A percentile compares a stretch with the other conserved stretches of the same genome.
Conservation (phyloP, 2,888 invertebrate species). For the Drosophila maculinotata region DNA sequence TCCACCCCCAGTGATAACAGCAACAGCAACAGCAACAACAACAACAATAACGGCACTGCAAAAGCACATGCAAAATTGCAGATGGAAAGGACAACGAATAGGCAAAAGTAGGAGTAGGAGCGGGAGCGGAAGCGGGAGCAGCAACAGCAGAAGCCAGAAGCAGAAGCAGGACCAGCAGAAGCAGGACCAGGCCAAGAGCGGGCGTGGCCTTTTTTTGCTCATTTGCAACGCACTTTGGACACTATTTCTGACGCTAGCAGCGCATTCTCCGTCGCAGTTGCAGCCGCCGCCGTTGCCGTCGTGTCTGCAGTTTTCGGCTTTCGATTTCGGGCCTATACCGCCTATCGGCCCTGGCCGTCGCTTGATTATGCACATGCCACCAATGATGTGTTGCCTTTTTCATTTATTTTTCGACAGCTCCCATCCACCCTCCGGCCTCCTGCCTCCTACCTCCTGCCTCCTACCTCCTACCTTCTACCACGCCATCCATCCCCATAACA, state of each 20-base stretch:
- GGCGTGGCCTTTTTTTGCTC: slow-evolving; percentile 84
- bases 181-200: slow-evolving; percentile 51
- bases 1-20: slow-evolving; percentile 15
- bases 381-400: slow-evolving; percentile 77
- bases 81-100: slow-evolving; percentile 28
- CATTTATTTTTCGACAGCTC: slow-evolving; percentile 68
- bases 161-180: slow-evolving; percentile 1
- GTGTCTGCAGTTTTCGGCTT: slow-evolving; percentile 61
- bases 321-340: slow-evolving; percentile 61
- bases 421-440: slow-evolving; percentile 1
- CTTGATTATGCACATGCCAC: slow-evolving; percentile 80
- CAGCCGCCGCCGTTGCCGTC: slow-evolving; percentile 4
- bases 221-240: slow-evolving; percentile 82
- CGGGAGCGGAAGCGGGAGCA: slow-evolving; percentile 39
- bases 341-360: slow-evolving; percentile 51
- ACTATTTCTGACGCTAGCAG: slow-evolving; percentile 53
- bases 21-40: slow-evolving; percentile 15
- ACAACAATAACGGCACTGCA: slow-evolving; percentile 13
- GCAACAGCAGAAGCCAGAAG: slow-evolving; percentile 2
- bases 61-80: slow-evolving; percentile 48
- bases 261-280: slow-evolving; percentile 51
- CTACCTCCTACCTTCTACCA: neutral
- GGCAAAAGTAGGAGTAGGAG: slow-evolving; percentile 1
- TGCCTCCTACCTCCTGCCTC: neutral
- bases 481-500: slow-evolving; percentile 6